Evolutionary conservation across 1,140 invertebrate genomes (phyloP).

Genomic region (Neotoxoptera formosana): DNA sequence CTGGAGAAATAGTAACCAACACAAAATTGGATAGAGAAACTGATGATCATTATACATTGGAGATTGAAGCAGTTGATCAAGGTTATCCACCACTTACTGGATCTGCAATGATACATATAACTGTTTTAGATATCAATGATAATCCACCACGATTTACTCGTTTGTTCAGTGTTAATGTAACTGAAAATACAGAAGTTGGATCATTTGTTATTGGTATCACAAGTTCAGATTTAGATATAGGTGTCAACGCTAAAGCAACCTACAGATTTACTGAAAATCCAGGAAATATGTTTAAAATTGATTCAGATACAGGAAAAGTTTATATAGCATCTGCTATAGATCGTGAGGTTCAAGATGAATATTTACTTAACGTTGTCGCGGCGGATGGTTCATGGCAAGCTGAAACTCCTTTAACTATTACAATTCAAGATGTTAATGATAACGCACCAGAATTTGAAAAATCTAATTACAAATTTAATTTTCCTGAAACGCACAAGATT

Average conservation of each 20-base stretch:
- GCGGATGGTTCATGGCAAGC: constrained; percentile 88
- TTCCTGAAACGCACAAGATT: constrained; percentile 82
- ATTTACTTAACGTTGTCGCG: constrained; percentile 84
- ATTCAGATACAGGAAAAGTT: constrained; percentile 87
- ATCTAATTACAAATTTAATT: constrained; percentile 87
- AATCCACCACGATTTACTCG: constrained; percentile 92
- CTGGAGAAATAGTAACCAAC: constrained; percentile 86
- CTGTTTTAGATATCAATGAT: constrained; percentile 91
- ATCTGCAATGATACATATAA: constrained; percentile 83
- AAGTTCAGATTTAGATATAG: constrained; percentile 87
- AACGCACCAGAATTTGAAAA: constrained; percentile 91
- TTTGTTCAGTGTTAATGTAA: constrained; percentile 92
- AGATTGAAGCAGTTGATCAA: constrained; percentile 86
- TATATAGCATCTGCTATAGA: constrained; percentile 85
- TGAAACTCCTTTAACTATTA: constrained; percentile 88
- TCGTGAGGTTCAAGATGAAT: constrained; percentile 89
- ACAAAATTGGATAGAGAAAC: constrained; percentile 86
- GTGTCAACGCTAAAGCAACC: constrained; percentile 85
- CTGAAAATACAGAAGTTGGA: constrained; percentile 92
- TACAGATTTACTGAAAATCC: constrained; percentile 90
- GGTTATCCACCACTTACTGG: constrained; percentile 83
- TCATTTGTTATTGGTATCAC: constrained; percentile 92
- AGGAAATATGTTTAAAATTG: constrained; percentile 88
- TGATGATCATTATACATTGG: constrained; percentile 81
- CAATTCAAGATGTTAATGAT: constrained; percentile 94